These are phyloP conservation scores for Gari tellinella DNA, from an alignment of 2,888 invertebrate species.

Conservation along the genomic window DNA sequence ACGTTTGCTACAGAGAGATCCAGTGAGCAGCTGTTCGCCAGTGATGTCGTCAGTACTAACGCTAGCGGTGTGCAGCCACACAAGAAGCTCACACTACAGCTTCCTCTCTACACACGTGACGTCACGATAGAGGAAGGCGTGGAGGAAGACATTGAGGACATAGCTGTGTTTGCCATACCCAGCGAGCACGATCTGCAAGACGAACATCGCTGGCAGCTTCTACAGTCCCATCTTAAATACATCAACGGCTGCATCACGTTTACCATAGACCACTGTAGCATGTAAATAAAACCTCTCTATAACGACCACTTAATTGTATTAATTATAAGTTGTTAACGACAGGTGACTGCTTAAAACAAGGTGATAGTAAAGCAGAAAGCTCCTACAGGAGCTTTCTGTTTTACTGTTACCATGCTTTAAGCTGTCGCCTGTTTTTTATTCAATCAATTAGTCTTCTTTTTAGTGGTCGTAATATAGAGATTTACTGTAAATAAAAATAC, in stretches of 20 bases:
- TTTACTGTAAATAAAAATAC: too few relatives aligned
- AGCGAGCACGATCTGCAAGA: conserved; percentile 42
- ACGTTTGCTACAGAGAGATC: conserved; percentile 42
- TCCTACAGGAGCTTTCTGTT: too few relatives aligned
- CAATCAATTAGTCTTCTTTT: too few relatives aligned
- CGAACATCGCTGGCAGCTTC: conserved; percentile 37
- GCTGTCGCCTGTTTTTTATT: too few relatives aligned
- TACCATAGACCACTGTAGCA: conserved; percentile 40
- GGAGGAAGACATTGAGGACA: conserved; percentile 23
- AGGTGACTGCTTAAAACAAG: too few relatives aligned
- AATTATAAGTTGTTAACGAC: too few relatives aligned
- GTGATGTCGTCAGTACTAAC: conserved; percentile 40
- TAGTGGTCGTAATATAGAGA: too few relatives aligned
- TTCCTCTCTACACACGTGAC: conserved; percentile 34
- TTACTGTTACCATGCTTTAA: too few relatives aligned
- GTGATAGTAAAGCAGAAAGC: too few relatives aligned
- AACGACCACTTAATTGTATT: too few relatives aligned
- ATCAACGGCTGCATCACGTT: conserved; percentile 45
- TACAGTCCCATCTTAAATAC: conserved; percentile 25
- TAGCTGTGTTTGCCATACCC: conserved; percentile 39
- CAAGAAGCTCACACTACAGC: conserved; percentile 23
- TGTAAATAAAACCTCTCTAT: too few relatives aligned
- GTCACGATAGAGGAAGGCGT: too few relatives aligned
- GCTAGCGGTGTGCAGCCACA: conserved; percentile 6
- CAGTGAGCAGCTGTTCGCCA: conserved; percentile 30